Evolutionary conservation across 2,888 invertebrate species (phyloP).

Genomic region (Chloroclysta siterata): DNA sequence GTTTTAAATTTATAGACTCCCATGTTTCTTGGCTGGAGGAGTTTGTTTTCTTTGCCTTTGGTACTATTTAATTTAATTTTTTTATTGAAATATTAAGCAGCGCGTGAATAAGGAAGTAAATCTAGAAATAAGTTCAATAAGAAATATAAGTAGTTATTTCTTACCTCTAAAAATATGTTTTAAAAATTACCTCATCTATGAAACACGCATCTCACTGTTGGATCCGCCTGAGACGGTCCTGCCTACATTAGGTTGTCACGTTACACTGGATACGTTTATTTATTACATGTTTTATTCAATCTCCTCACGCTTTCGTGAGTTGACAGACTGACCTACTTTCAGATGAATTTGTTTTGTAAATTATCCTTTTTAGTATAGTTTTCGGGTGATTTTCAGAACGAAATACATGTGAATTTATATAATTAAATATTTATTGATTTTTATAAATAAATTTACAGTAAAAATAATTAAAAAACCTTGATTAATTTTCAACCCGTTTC

Average conservation of each 20-base stretch:
- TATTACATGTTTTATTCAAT: slow-evolving; percentile 82
- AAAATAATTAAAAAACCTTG: neutral
- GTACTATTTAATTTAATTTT: neutral
- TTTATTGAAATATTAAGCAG: no score
- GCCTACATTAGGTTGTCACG: slow-evolving; percentile 59
- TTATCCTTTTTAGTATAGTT: slow-evolving; percentile 1
- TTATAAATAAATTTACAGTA: neutral
- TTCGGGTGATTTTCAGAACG: neutral
- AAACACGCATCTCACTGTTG: neutral
- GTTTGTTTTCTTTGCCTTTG: neutral
- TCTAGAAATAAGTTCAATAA: no score
- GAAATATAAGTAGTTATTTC: no score
- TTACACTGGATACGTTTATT: slow-evolving; percentile 65
- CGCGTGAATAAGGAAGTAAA: no score
- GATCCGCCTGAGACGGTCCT: slow-evolving; percentile 7
- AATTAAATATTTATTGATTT: no score
- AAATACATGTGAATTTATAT: neutral
- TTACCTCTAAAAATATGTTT: neutral
- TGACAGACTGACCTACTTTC: slow-evolving; percentile 47
- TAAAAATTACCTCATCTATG: neutral
- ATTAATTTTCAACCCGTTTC: slow-evolving; percentile 18
- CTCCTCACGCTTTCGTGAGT: slow-evolving; percentile 49
- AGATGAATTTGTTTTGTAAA: slow-evolving; percentile 26
- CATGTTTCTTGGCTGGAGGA: slow-evolving; percentile 11
- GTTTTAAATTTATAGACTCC: slow-evolving; percentile 26